Evolutionary conservation across 2,888 invertebrate species (phyloP).

Genomic region (Leptopterna dolabrata): DNA sequence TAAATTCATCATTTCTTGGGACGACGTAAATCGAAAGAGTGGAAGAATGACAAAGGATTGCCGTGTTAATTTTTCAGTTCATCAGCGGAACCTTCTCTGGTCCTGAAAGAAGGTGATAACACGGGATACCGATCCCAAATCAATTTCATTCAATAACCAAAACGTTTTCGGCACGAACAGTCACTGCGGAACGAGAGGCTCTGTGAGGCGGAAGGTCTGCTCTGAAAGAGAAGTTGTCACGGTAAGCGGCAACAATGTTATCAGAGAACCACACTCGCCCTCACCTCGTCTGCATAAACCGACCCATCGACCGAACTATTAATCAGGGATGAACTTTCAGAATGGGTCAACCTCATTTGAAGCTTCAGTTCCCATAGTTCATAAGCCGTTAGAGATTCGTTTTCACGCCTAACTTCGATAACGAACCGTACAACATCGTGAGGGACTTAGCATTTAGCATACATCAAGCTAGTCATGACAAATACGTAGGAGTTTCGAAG

Average conservation of each 20-base stretch:
- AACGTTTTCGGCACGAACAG: background rate
- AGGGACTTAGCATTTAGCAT: too few relatives aligned
- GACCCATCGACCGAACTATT: background rate
- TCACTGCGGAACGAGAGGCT: too few relatives aligned
- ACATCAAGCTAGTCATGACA: too few relatives aligned
- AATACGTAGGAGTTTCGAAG: too few relatives aligned
- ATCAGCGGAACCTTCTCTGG: background rate
- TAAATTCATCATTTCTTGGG: too few relatives aligned
- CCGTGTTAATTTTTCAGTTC: background rate
- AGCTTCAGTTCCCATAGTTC: background rate
- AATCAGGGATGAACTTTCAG: background rate
- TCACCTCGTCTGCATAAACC: background rate
- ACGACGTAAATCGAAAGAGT: too few relatives aligned
- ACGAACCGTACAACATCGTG: too few relatives aligned
- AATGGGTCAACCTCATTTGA: background rate
- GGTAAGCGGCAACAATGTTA: background rate
- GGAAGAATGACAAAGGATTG: too few relatives aligned
- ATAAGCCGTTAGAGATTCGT: background rate
- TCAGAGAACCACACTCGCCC: background rate
- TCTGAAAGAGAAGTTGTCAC: background rate
- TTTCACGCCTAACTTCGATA: background rate
- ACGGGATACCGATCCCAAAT: background rate
- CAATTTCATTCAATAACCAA: background rate
- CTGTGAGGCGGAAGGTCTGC: background rate
- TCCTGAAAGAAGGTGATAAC: background rate